Evolutionary conservation across 2,113 vertebrate genomes (phyloP), one percentile per base, ranked within the genome.

Genomic region (Cromileptes altivelis): DNA sequence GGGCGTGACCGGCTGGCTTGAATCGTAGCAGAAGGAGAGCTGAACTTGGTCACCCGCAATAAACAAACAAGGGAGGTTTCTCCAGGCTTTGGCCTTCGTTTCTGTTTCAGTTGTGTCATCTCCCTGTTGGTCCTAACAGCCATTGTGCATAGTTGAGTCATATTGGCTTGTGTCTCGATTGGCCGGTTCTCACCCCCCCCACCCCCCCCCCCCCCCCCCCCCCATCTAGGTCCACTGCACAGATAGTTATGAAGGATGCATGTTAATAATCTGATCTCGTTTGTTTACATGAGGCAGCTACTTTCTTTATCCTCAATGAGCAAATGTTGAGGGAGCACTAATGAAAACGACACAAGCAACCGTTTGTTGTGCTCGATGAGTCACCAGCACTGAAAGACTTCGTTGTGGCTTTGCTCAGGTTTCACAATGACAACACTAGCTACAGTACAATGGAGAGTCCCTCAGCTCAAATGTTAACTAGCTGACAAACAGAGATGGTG

Each of bases 121-220:
- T 83, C 80, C 80, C 80, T 52, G 76, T 76, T 50, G 69, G 42
- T 84, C 62, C 76, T 55, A 77, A 78, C 83, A 56, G 79, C 62
- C 80, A n/a, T 82, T 87, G 81, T 92, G 89, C 79, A 92, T 80
- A 84, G 80, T 81, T 91, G 77, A 89, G 74, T 87, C 85, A 79
- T 73, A 71, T 18, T 71, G 57, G 73, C 76, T 76, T 81, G 61
- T 12, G 73, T 83, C 71, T 63, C 56, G 1, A 25, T 57, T 70
- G 78, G 75, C 61, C 62, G 23, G 37, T 65, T 85, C 58, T 69
- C 56, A 58, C 42, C 17, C 23, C 61, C n/a, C 27, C 3, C 27
- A 58, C 42, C 17, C 23, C 61, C 42, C 17, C 23, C 61, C 42
- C 17, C 23, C 61, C 42, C 17, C 23, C 61, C n/a, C 27, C 3